A percentile compares a stretch with the other conserved stretches of the same genome.
phyloP scores from a whole-genome alignment of 2,888 invertebrate species.

The Dryococelus australis region DNA sequence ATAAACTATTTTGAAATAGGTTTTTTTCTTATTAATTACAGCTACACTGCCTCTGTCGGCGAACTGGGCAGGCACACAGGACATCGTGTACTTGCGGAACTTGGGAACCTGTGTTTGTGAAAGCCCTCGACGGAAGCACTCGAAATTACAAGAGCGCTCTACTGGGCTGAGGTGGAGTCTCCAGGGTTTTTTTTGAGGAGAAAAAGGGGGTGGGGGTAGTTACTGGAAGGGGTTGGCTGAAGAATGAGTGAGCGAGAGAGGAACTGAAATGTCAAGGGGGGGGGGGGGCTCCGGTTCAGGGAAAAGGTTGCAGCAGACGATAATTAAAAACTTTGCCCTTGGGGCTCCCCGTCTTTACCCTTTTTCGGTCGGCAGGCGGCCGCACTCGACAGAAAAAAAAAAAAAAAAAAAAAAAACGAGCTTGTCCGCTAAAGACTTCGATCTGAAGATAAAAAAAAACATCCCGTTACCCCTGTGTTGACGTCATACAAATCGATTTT shows the following conservation, averaged over 20 bases:
- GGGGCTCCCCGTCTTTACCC: not conserved
- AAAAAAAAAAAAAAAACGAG: not conserved
- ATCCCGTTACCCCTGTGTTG: too few species aligned
- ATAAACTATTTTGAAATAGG: too few species aligned
- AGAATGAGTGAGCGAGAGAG: not conserved
- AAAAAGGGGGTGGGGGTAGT: not conserved
- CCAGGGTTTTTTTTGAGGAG: too few species aligned
- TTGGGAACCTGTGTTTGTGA: not conserved
- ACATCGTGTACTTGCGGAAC: not conserved
- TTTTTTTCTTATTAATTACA: too few species aligned
- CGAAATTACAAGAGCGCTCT: not conserved
- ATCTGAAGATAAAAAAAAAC: not conserved
- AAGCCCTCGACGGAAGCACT: not conserved
- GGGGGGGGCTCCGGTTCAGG: not conserved
- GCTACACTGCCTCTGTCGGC: too few species aligned
- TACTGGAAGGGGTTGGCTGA: not conserved
- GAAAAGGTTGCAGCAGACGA: not conserved
- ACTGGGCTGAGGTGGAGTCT: not conserved
- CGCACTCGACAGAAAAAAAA: not conserved
- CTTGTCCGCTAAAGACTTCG: not conserved
- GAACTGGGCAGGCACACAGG: too few species aligned
- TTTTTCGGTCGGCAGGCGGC: not conserved
- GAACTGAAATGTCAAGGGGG: slow-evolving; percentile 10
- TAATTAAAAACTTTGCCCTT: not conserved
- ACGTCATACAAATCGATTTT: too few species aligned